Percentiles rank a stretch among this genome's conserved stretches.
These are phyloP conservation scores for Forbesichthys agassizii DNA, from an alignment of 2,113 vertebrate genomes.

Conservation along the genomic window DNA sequence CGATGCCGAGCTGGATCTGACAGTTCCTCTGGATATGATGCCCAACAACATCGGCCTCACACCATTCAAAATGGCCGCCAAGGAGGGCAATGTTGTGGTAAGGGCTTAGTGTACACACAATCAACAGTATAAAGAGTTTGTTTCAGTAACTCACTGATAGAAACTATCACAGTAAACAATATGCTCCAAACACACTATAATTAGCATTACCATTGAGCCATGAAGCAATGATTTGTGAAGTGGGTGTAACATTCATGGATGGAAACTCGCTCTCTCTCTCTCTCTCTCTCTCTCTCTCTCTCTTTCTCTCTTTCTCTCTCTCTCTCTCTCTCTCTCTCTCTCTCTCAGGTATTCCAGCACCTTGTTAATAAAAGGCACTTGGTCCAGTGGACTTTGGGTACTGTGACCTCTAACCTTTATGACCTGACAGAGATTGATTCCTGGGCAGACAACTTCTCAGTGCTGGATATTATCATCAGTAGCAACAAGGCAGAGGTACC, in stretches of 20 bases:
- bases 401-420: slow-evolving; percentile 85
- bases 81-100: slow-evolving; percentile 91
- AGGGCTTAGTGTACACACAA: no score
- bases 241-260: no score
- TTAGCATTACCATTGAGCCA: no score
- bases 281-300: no score
- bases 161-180: no score
- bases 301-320: neutral
- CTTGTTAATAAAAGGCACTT: slow-evolving; percentile 86
- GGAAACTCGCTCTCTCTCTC: neutral
- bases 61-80: slow-evolving; percentile 91
- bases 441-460: slow-evolving; percentile 87
- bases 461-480: slow-evolving; percentile 90
- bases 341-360: slow-evolving; percentile 53
- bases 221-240: no score
- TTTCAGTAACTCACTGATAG: no score
- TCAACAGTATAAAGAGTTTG: no score
- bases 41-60: slow-evolving; percentile 87
- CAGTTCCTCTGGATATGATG: slow-evolving; percentile 80
- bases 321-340: slow-evolving; percentile 84
- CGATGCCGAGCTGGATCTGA: slow-evolving; percentile 74
- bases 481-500: slow-evolving; percentile 86
- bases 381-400: slow-evolving; percentile 79
- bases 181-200: no score
- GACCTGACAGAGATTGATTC: slow-evolving; percentile 96